Evolutionary conservation across 2,113 vertebrate genomes (phyloP), one percentile per base, ranked within the genome.

Genomic region (Chloropsis cyanopogon): DNA sequence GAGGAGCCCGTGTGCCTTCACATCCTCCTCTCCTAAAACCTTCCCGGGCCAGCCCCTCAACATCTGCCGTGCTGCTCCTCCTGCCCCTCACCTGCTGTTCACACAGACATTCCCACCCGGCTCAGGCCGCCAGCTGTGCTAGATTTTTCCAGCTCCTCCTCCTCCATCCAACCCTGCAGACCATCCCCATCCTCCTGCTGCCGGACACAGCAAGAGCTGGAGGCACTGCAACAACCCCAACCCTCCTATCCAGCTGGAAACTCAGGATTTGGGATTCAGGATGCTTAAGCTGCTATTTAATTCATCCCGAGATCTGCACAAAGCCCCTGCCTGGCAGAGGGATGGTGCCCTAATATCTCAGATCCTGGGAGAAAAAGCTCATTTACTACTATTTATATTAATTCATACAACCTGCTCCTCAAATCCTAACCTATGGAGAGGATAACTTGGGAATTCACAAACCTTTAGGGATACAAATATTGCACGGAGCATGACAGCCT

Each of bases 61-160:
- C 90, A 89, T 82, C 96, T 96, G 92, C 82, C 1, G 0, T 7
- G 92, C 88, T 93, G 88, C 87, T 90, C 68, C 75, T 64, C 59
- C 39, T 57, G 85, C 93, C 92, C 92, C 92, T 94, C 79, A 49
- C 84, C 93, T 96, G 92, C 88, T 96, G 92, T 26, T 93, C 82
- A 33, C 37, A 39, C 87, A 84, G 52, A 69, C 78, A 94, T 88
- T n/a, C 75, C 83, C 61, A 41, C 77, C 73, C 64, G 0, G 18
- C 75, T 50, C 10, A 0, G 24, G 59, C 59, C 7, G 0, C 68
- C 92, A 82, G 57, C 88, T 76, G 88, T 29, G 11, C 61, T 63
- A 87, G 0, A 65, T 82, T 84, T 84, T 92, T 66, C 93, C 80
- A 78, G 80, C 39, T 42, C 73, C 75, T 84, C 70, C 77, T 88